A percentile compares a stretch with the other conserved stretches of the same genome.
These are phyloP conservation scores for Python bivittatus DNA, from an alignment of 2,113 vertebrate species.

Conservation along the genomic window DNA sequence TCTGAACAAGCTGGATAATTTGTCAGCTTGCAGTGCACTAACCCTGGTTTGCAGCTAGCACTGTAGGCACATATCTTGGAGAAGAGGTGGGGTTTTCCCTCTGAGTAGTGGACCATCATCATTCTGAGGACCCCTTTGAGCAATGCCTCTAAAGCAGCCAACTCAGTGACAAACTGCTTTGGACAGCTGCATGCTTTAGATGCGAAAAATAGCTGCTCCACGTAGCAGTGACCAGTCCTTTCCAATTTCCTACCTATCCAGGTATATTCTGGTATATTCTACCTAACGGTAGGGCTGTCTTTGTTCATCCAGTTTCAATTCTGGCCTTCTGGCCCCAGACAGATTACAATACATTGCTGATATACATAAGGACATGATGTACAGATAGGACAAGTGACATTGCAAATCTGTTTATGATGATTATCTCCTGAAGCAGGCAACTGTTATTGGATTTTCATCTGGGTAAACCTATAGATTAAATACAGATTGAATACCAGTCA, in stretches of 20 bases:
- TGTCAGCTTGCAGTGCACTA: too few relatives aligned
- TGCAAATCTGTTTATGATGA: not conserved
- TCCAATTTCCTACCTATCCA: not conserved
- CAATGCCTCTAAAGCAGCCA: not conserved
- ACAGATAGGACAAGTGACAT: not conserved
- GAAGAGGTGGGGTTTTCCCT: too few relatives aligned
- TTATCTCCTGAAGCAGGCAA: not conserved
- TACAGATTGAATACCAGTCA: not conserved
- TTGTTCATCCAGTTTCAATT: not conserved
- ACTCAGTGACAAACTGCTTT: not conserved
- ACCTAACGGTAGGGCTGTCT: not conserved
- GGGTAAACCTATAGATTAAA: not conserved
- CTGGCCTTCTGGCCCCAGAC: not conserved
- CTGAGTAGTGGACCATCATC: too few relatives aligned
- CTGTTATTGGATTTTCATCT: not conserved
- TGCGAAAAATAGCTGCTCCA: not conserved
- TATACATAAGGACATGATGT: not conserved
- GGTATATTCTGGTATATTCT: not conserved
- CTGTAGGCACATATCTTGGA: too few relatives aligned
- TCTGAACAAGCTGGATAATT: too few relatives aligned
- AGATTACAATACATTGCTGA: not conserved
- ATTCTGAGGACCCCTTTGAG: too few relatives aligned
- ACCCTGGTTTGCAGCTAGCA: too few relatives aligned
- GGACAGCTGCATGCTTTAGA: not conserved
- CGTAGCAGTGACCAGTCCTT: not conserved